A percentile compares a stretch with the other conserved stretches of the same genome.
Conservation (phyloP, 2,113 vertebrate species). For the Coryphaenoides rupestris region DNA sequence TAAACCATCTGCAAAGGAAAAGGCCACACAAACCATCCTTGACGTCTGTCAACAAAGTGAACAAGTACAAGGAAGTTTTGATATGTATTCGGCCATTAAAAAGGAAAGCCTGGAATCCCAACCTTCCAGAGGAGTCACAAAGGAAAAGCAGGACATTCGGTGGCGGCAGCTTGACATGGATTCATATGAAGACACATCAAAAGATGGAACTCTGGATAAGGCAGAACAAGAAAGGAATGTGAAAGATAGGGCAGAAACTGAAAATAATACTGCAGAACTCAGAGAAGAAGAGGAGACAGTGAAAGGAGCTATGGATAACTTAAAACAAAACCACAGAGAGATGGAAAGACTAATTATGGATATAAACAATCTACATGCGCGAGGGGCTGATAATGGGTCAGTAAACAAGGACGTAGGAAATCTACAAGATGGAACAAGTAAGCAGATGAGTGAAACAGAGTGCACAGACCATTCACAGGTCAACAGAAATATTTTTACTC, state of each 20-base stretch:
- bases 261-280: conserved; percentile 31
- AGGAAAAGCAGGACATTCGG: conserved; percentile 10
- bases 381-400: conserved; percentile 8
- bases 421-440: conserved; percentile 11
- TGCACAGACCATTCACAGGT: not conserved
- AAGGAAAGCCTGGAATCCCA: not conserved
- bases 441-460: conserved; percentile 11
- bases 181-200: conserved; percentile 16
- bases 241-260: conserved; percentile 18
- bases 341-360: conserved; percentile 40
- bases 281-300: conserved; percentile 31
- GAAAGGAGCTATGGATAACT: conserved; percentile 23
- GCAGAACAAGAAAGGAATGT: not conserved
- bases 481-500: not conserved
- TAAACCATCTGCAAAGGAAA: not conserved
- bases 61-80: not conserved
- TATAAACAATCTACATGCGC: conserved; percentile 32
- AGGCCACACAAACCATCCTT: not conserved
- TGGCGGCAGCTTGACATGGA: conserved; percentile 5
- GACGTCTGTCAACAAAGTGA: conserved; percentile 12
- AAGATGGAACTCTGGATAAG: conserved; percentile 14
- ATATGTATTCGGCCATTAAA: not conserved
- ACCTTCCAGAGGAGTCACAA: not conserved
- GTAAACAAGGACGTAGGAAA: conserved; percentile 1
- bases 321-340: conserved; percentile 31